phyloP scores from a whole-genome alignment of 35 echinoderm and acorn worm genomes.

The Anneissia japonica region DNA sequence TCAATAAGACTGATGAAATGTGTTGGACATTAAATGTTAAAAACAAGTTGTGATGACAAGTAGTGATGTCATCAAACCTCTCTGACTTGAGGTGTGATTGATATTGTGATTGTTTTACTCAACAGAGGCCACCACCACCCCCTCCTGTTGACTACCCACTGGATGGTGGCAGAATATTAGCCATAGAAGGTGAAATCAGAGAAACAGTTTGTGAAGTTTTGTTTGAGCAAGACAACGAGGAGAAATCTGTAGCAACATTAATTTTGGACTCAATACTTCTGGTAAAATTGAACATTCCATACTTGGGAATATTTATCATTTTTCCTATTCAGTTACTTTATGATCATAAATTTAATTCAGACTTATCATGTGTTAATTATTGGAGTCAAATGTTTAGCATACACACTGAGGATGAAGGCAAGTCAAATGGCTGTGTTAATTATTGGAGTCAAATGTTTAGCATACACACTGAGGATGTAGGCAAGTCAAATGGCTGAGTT shows the following conservation, averaged over 20 bases:
- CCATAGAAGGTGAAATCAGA: slow-evolving; percentile 66
- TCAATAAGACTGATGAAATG: neutral
- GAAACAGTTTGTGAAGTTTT: slow-evolving; percentile 82
- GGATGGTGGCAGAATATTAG: slow-evolving; percentile 61
- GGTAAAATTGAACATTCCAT: slow-evolving; percentile 19
- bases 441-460: no score
- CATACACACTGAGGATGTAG: no score
- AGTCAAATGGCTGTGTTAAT: no score
- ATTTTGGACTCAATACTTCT: slow-evolving; percentile 82
- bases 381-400: no score
- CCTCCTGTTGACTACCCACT: slow-evolving; percentile 86
- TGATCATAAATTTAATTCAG: no score
- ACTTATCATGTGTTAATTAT: no score
- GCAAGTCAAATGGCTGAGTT: no score
- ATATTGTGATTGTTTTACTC: neutral
- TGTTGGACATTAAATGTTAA: neutral
- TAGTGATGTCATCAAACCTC: no score
- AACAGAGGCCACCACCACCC: slow-evolving; percentile 71
- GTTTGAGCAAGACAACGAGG: slow-evolving; percentile 90
- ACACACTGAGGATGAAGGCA: no score
- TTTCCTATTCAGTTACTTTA: no score
- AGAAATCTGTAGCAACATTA: slow-evolving; percentile 67
- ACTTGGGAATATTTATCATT: no score
- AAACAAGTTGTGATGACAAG: neutral
- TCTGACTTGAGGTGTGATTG: no score